Evolutionary conservation across 2,888 invertebrate genomes (phyloP).

Genomic region (Apodemia mormo): DNA sequence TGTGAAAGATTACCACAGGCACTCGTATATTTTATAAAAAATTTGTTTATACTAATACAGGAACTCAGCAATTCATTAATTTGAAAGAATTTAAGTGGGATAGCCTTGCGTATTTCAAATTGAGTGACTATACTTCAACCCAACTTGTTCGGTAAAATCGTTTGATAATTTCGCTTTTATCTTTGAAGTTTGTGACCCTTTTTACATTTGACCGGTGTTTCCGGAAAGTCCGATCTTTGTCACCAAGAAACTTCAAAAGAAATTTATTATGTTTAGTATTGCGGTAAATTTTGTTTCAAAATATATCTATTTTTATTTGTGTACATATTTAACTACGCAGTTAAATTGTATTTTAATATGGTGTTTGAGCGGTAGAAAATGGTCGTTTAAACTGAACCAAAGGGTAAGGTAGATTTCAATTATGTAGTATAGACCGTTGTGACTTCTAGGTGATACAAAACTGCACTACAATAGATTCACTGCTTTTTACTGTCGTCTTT

Average conservation of each 20-base stretch:
- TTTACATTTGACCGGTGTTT: slow-evolving; percentile 65
- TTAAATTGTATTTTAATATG: too few relatives aligned
- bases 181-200: slow-evolving; percentile 68
- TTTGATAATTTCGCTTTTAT: slow-evolving; percentile 66
- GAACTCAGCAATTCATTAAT: neutral
- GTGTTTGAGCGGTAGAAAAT: too few relatives aligned
- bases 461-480: too few relatives aligned
- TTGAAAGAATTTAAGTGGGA: slow-evolving; percentile 5
- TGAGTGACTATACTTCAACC: slow-evolving; percentile 19
- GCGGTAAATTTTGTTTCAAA: slow-evolving; percentile 23
- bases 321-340: too few relatives aligned
- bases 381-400: too few relatives aligned
- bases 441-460: too few relatives aligned
- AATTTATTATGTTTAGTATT: slow-evolving; percentile 50
- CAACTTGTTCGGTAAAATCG: slow-evolving; percentile 46
- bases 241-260: slow-evolving; percentile 60
- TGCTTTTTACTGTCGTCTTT: too few relatives aligned
- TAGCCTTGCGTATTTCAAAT: slow-evolving; percentile 19
- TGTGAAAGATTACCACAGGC: too few relatives aligned
- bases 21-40: too few relatives aligned
- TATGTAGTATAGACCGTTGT: too few relatives aligned
- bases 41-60: too few relatives aligned
- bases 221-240: slow-evolving; percentile 56
- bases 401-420: too few relatives aligned
- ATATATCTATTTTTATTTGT: neutral